Base-by-base conservation (phyloP, 1,140 invertebrate species). In the Proales similis region DNA sequence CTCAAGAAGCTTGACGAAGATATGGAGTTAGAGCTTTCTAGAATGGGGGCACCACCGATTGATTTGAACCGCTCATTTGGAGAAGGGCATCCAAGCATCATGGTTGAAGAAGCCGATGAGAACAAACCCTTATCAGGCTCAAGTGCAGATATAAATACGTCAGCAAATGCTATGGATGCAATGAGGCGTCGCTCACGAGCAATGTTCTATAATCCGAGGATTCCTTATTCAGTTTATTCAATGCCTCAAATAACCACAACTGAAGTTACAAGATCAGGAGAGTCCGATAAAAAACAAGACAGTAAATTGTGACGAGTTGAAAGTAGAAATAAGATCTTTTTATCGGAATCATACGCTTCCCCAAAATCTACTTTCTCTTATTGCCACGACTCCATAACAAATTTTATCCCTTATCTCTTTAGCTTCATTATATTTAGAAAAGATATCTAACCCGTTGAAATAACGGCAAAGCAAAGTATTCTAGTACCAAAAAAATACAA, bases 1-100 rank as follows among this genome's bases (percentile, higher is more conserved):
- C 79, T 90, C 36, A 79, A 79, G 24, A 33, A 26, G 36, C 22
- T 63, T 11, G 63, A 63, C 33, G 60, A 63, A 62, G 29, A 46
- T 33, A 45, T 30, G 4, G 39, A 62, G 29, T 30, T 33, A 14
- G 57, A 62, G 38, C 48, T 62, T 42, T 11, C 36, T 20, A 24
- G 45, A 57, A 57, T 57, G 30, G 45, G 39, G 1, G 12, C 51
- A 9, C 9, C 9, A 36, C 9, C 9, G 9, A 17, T 2, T 12
- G 45, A 57, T 39, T 42, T 57, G 27, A 3, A 4, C 9, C 17
- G 0, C 17, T 1, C 17, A 26, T 19, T 9, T 11, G 45, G 45
- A 26, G 4, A 24, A 9, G 48, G 42, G 14, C 33, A 53, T 1
- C 48, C 48, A 36, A 19, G 24, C 9, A 36, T 53, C n/a, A 26